Conservation (phyloP, 2,888 invertebrate genomes). For the Plusia festucae region DNA sequence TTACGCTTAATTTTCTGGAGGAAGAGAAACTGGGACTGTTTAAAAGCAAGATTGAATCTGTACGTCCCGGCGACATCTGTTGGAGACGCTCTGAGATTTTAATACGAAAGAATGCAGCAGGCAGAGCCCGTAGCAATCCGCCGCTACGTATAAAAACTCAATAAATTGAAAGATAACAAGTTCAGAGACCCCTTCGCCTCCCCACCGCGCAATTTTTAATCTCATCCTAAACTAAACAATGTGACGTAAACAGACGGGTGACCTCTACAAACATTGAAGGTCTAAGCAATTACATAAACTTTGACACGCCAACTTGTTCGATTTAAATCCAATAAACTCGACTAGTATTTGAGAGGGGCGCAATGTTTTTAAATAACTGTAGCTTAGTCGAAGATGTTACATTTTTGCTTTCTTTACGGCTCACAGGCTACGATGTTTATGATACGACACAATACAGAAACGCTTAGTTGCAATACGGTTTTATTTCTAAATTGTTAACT, state of each 20-base stretch:
- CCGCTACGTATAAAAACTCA: constrained; percentile 29
- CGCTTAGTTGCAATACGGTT: constrained; percentile 21
- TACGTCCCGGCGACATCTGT: constrained; percentile 71
- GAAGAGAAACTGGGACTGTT: constrained; percentile 70
- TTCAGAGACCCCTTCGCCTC: constrained; percentile 1
- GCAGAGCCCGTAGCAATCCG: constrained; percentile 42
- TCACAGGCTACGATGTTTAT: constrained; percentile 26
- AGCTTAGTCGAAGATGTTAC: constrained; percentile 26
- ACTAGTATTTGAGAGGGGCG: constrained; percentile 29
- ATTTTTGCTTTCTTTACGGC: constrained; percentile 24
- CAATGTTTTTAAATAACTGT: constrained; percentile 24
- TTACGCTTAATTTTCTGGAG: constrained; percentile 68
- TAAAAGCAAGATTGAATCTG: constrained; percentile 71
- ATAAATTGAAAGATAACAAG: constrained; percentile 30
- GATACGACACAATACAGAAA: constrained; percentile 26
- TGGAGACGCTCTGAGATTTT: constrained; percentile 72
- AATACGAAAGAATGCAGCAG: constrained; percentile 71
- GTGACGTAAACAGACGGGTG: constrained; percentile 24
- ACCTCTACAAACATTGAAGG: constrained; percentile 37
- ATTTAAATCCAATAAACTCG: constrained; percentile 42
- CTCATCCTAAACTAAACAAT: constrained; percentile 16
- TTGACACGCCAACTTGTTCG: constrained; percentile 36
- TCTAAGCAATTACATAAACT: constrained; percentile 40
- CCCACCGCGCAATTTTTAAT: constrained; percentile 16
- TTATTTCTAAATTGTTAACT: constrained; percentile 37